Base-by-base conservation (phyloP, 2,113 vertebrate genomes). In the Odocoileus virginianus region DNA sequence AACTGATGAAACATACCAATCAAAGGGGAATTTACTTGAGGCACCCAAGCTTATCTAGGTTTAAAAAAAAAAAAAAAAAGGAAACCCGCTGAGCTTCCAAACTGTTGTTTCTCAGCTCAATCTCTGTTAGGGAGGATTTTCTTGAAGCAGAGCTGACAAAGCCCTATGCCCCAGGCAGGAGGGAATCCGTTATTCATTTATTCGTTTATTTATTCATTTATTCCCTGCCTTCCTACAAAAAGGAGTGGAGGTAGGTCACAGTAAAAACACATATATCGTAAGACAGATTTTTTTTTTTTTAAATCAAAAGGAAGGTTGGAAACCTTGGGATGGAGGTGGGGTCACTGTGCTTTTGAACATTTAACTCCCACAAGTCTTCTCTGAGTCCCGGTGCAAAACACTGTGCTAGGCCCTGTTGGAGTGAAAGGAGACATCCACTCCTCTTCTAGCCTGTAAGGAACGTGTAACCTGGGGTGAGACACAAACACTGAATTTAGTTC, bases 1-100 rank as follows among this genome's bases (percentile, higher is more conserved):
- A 97, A 98, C 98, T 98, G 98, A 98, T 98, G 98, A 98, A 98
- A 98, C 98, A 98, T 98, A 98, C 98, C 98, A 98, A 98, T 98
- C 98, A 98, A 98, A 98, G 92, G 96, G 96, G 94, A 98, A 98
- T 98, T 98, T 98, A 98, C 94, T 95, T 28, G 92, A 98, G 89
- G 97, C 97, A 97, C 94, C 97, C 87, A 97, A 95, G 97, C 97
- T 97, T 97, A 98, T 98, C 98, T 98, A 97, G 95, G 89, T 89
- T 97, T 52, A 23, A 91, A 94, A 87, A 36, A 85, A 88, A 97
- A 94, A 36, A 91, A 25, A 50, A 67, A 8, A 43, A 54, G 57
- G 57, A 67, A 98, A 58, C 78, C 83, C 0, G 28, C 95, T 87
- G 89, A 87, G 87, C 74, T 95, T 92, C 86, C 93, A 82, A 98